Evolutionary conservation across 2,113 vertebrate species (phyloP).

Genomic region (Sakesphorus luctuosus): DNA sequence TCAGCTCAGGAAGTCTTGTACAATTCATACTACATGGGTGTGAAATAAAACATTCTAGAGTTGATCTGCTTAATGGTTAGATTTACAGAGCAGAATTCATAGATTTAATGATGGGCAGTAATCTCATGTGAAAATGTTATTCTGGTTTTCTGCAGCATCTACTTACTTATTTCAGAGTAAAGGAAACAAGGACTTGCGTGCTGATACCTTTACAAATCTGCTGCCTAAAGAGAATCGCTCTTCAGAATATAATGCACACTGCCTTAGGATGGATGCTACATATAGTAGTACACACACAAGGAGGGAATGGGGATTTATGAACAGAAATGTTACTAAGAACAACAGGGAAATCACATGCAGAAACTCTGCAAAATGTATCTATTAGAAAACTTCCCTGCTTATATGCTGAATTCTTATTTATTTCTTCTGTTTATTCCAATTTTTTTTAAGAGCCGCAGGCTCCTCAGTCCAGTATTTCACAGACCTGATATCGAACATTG

Average conservation of each 20-base stretch:
- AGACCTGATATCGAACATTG: neutral
- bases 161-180: neutral
- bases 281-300: neutral
- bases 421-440: neutral
- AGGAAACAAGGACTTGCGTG: neutral
- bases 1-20: conserved; percentile 35
- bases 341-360: neutral
- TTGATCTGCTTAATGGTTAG: neutral
- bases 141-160: neutral
- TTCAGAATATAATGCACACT: neutral
- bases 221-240: neutral
- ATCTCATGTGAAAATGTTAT: neutral
- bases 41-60: neutral
- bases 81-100: neutral
- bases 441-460: neutral
- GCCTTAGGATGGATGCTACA: neutral
- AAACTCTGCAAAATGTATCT: neutral
- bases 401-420: neutral
- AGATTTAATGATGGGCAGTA: neutral
- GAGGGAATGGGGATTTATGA: neutral
- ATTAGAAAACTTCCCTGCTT: neutral
- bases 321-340: neutral
- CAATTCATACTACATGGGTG: neutral
- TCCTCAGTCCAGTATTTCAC: neutral
- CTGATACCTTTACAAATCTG: neutral